These are phyloP conservation scores for Chlamydotis undulata DNA, from an alignment of 2,113 vertebrate species.

Conservation along the genomic window DNA sequence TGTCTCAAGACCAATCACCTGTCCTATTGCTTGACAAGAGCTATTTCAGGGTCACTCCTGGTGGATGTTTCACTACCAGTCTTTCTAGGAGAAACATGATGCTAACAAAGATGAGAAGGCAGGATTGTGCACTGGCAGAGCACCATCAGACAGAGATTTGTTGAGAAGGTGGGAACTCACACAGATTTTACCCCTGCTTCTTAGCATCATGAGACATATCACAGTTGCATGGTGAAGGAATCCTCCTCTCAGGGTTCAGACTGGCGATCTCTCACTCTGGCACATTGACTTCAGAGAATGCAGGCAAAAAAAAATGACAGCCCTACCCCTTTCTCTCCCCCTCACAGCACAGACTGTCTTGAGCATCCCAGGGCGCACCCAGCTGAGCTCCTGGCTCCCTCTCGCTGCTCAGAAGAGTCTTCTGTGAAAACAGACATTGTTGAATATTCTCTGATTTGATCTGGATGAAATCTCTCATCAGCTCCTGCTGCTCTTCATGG, in stretches of 20 bases:
- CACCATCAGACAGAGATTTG: neutral
- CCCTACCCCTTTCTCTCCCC: neutral
- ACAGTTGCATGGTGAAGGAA: neutral
- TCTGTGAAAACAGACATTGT: neutral
- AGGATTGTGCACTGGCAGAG: neutral
- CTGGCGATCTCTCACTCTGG: neutral
- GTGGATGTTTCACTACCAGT: neutral
- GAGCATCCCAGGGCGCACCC: neutral
- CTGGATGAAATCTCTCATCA: conserved; percentile 50
- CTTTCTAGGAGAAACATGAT: neutral
- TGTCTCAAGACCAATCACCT: neutral
- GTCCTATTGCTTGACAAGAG: neutral
- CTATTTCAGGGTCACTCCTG: neutral
- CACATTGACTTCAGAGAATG: neutral
- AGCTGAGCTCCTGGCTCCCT: neutral
- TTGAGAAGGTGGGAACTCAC: neutral
- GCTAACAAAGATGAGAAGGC: neutral
- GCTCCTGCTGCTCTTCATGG: neutral
- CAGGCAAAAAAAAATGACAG: neutral
- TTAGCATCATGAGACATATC: neutral
- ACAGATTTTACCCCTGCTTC: neutral
- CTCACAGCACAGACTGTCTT: neutral
- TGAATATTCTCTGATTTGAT: conserved; percentile 51
- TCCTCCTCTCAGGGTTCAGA: neutral
- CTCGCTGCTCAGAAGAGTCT: neutral